phyloP scores from a whole-genome alignment of 2,797 vertebrate genomes.

The Lerista edwardsae region DNA sequence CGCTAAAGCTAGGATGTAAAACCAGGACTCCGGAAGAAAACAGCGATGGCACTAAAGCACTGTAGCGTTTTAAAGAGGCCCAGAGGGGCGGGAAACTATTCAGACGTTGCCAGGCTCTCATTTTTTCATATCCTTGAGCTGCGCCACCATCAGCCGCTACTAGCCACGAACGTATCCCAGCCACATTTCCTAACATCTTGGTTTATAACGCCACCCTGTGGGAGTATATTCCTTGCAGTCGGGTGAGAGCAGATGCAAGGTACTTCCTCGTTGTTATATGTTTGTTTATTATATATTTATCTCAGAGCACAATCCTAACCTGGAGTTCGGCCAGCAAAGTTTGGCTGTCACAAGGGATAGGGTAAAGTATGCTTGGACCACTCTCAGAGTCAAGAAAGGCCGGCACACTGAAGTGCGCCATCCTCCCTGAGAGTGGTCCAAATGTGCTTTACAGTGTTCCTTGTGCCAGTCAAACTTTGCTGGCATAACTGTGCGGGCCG shows the following conservation, averaged over 20 bases:
- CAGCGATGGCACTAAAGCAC: constrained; percentile 54
- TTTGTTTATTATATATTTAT: neutral
- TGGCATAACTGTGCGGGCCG: no score
- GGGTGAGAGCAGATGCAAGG: neutral
- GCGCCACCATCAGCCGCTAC: constrained; percentile 29
- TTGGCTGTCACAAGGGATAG: no score
- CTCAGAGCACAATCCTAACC: no score
- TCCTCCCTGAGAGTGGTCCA: no score
- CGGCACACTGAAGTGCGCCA: no score
- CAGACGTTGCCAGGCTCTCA: constrained; percentile 63
- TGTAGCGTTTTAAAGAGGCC: constrained; percentile 56
- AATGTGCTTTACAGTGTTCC: no score
- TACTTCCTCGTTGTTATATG: no score
- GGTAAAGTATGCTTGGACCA: no score
- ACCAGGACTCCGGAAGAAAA: constrained; percentile 63
- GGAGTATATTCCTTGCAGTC: constrained; percentile 5
- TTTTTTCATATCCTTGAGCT: constrained; percentile 41
- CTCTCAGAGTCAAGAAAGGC: no score
- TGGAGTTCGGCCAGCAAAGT: no score
- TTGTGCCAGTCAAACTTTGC: no score
- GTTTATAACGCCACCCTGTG: constrained; percentile 72
- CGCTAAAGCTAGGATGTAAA: constrained; percentile 59
- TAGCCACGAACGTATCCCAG: neutral
- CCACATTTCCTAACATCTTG: constrained; percentile 50
- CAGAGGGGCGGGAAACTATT: constrained; percentile 55